Conservation (phyloP, 1,140 invertebrate genomes). For the Macrobrachium rosenbergii region DNA sequence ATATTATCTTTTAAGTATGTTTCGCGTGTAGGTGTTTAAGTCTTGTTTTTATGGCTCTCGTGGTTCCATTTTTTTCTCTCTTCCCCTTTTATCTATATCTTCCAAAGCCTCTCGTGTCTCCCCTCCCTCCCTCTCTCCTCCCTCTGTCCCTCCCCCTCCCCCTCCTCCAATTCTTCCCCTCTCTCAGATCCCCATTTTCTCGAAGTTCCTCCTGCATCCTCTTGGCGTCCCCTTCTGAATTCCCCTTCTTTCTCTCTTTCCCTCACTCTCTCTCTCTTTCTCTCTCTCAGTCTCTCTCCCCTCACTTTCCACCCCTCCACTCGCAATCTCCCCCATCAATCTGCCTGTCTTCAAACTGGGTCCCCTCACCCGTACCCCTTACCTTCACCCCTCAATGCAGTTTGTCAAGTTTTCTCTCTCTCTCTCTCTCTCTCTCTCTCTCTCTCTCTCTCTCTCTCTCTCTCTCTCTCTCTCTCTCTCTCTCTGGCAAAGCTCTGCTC, state of each 20-base stretch:
- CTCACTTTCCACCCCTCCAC: no score
- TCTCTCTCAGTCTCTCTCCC: no score
- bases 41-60: slow-evolving; percentile 29
- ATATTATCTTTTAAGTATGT: no score
- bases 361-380: no score
- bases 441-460: not conserved
- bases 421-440: not conserved
- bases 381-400: slow-evolving; percentile 39
- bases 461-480: no score
- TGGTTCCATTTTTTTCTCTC: slow-evolving; percentile 5
- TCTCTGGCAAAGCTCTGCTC: no score
- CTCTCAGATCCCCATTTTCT: not conserved
- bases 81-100: not conserved
- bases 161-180: not conserved
- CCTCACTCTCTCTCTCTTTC: not conserved
- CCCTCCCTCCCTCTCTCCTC: not conserved
- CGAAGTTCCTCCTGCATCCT: not conserved
- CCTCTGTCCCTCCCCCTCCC: not conserved
- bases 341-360: no score
- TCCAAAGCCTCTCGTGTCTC: not conserved
- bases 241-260: not conserved
- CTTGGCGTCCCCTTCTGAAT: not conserved
- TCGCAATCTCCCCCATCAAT: no score
- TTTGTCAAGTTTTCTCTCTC: slow-evolving; percentile 38
- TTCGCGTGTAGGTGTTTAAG: slow-evolving; percentile 22